Evolutionary conservation across 2,888 invertebrate species (phyloP).

Genomic region (Sabellastarte sp.): DNA sequence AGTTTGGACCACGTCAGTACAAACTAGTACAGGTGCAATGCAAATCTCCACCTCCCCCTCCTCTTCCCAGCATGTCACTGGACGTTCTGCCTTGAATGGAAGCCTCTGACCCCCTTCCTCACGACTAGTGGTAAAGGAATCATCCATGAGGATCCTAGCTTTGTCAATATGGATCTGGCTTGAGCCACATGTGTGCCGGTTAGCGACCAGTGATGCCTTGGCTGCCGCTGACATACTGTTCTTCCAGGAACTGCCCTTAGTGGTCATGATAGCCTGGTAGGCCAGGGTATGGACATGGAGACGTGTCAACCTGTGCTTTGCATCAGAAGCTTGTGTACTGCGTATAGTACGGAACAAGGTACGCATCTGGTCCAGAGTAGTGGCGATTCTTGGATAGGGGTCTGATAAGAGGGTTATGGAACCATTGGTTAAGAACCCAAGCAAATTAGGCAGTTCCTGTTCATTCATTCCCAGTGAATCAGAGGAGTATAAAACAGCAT

Average conservation of each 20-base stretch:
- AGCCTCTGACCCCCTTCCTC: slow-evolving; percentile 12
- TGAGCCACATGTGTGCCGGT: slow-evolving; percentile 78
- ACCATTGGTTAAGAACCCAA: slow-evolving; percentile 70
- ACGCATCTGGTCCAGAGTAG: slow-evolving; percentile 79
- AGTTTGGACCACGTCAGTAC: slow-evolving; percentile 77
- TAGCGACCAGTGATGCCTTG: slow-evolving; percentile 79
- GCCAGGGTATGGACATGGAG: slow-evolving; percentile 84
- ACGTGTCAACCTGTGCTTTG: slow-evolving; percentile 66
- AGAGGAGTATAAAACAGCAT: slow-evolving; percentile 71
- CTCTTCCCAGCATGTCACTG: slow-evolving; percentile 82
- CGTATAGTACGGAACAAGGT: slow-evolving; percentile 64
- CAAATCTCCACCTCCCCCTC: slow-evolving; percentile 65
- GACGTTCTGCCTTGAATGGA: slow-evolving; percentile 61
- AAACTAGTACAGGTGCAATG: slow-evolving; percentile 80
- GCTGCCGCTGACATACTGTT: slow-evolving; percentile 77
- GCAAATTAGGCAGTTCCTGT: slow-evolving; percentile 75
- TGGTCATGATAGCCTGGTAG: slow-evolving; percentile 79
- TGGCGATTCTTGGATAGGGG: slow-evolving; percentile 77
- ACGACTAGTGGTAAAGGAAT: slow-evolving; percentile 76
- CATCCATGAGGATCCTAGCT: slow-evolving; percentile 73
- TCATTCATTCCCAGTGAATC: slow-evolving; percentile 70
- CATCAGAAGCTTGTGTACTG: slow-evolving; percentile 27
- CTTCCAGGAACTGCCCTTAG: slow-evolving; percentile 70
- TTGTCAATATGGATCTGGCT: slow-evolving; percentile 64
- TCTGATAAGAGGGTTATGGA: slow-evolving; percentile 74